Conservation (phyloP, 2,113 vertebrate genomes). For the Geococcyx californianus region DNA sequence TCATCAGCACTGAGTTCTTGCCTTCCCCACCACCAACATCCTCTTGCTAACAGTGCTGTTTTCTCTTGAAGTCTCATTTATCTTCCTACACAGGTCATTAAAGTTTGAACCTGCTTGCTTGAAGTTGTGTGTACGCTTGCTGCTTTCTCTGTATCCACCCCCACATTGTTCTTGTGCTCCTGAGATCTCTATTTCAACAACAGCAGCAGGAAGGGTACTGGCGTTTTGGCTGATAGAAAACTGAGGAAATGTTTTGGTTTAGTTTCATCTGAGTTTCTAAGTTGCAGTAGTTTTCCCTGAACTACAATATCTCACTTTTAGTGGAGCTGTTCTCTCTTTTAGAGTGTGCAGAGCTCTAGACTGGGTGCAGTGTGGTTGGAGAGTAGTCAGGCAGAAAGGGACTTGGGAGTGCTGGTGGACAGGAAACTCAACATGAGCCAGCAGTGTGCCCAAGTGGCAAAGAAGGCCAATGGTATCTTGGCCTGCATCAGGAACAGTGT, state of each 20-base stretch:
- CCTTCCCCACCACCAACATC: slow-evolving; percentile 43
- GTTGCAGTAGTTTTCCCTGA: background rate
- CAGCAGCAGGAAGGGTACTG: background rate
- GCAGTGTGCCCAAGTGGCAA: no score
- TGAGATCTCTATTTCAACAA: background rate
- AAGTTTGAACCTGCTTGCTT: slow-evolving; percentile 39
- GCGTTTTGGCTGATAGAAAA: background rate
- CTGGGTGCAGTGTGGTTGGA: no score
- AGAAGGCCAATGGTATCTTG: no score
- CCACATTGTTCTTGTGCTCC: slow-evolving; percentile 33
- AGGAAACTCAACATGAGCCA: no score
- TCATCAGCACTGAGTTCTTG: background rate
- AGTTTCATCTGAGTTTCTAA: background rate
- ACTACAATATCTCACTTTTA: background rate
- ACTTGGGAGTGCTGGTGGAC: no score
- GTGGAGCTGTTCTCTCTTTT: background rate
- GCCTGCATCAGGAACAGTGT: no score
- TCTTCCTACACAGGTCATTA: slow-evolving; percentile 53
- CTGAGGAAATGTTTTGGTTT: background rate
- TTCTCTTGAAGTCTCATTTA: slow-evolving; percentile 55
- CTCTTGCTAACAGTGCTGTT: slow-evolving; percentile 45
- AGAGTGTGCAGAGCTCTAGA: background rate
- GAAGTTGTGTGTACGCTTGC: slow-evolving; percentile 33
- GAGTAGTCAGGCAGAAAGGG: no score
- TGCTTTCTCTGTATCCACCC: slow-evolving; percentile 30